Conservation (phyloP, 2,888 invertebrate species). For the Spisula subtruncata region DNA sequence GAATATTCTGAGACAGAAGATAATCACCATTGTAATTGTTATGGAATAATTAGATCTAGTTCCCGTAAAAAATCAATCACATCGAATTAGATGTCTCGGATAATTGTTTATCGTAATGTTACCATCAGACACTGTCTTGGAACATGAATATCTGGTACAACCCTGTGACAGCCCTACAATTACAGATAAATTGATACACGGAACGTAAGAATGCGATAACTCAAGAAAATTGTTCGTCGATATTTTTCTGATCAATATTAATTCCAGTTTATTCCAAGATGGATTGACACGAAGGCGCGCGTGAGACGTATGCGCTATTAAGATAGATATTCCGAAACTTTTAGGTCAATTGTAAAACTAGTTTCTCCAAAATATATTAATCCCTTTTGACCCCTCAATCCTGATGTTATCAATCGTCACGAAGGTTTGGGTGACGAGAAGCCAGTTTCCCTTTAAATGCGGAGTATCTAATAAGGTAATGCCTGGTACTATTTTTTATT, state of each 20-base stretch:
- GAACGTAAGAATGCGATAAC: background rate
- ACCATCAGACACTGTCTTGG: background rate
- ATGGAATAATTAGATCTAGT: slow-evolving; percentile 8
- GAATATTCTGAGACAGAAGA: background rate
- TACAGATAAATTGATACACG: background rate
- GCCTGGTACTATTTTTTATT: too few relatives aligned
- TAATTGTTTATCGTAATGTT: background rate
- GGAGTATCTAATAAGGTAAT: too few relatives aligned
- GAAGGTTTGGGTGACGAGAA: too few relatives aligned
- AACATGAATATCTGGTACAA: background rate
- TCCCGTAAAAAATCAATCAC: background rate
- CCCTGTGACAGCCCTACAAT: background rate
- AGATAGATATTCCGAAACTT: too few relatives aligned
- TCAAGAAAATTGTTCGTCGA: background rate
- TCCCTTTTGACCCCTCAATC: too few relatives aligned
- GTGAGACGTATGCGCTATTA: too few relatives aligned
- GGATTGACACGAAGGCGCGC: background rate
- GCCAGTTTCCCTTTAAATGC: too few relatives aligned
- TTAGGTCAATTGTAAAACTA: too few relatives aligned
- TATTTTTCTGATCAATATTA: background rate
- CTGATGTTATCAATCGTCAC: too few relatives aligned
- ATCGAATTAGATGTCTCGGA: background rate
- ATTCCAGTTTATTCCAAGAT: background rate
- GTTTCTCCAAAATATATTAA: too few relatives aligned
- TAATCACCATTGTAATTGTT: background rate